Evolutionary conservation across 1,140 invertebrate genomes (phyloP).

Genomic region (Uloborus diversus): DNA sequence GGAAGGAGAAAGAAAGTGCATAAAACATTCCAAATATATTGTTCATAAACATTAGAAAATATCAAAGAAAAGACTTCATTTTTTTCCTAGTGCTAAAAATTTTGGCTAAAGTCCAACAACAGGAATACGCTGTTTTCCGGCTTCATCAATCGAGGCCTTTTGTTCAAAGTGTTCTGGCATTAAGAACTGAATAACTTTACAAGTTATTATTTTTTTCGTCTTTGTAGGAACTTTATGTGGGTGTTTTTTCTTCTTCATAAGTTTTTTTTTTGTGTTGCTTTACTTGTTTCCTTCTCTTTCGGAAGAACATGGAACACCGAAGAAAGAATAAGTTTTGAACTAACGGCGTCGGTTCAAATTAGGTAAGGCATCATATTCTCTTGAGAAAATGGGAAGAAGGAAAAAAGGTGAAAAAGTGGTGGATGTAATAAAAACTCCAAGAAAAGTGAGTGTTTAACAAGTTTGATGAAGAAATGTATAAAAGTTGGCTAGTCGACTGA

Average conservation of each 20-base stretch:
- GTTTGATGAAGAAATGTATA: no score
- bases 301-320: conserved; percentile 16
- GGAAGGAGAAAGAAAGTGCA: conserved; percentile 1
- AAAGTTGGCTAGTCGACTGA: no score
- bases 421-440: no score
- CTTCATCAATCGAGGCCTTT: conserved; percentile 33
- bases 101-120: conserved; percentile 35
- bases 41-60: conserved; percentile 51
- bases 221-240: conserved; percentile 20
- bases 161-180: conserved; percentile 34
- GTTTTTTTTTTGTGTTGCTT: conserved; percentile 18
- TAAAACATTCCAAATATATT: conserved; percentile 31
- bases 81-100: conserved; percentile 1
- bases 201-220: conserved; percentile 41
- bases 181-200: conserved; percentile 46
- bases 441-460: no score
- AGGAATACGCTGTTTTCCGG: neutral
- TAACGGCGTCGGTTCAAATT: conserved; percentile 47
- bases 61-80: conserved; percentile 19
- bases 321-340: conserved; percentile 36
- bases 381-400: neutral
- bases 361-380: conserved; percentile 33
- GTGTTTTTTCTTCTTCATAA: neutral
- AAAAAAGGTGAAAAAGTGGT: neutral
- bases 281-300: conserved; percentile 22